phyloP scores from a whole-genome alignment of 2,888 invertebrate genomes.

The Nudaria mundana region DNA sequence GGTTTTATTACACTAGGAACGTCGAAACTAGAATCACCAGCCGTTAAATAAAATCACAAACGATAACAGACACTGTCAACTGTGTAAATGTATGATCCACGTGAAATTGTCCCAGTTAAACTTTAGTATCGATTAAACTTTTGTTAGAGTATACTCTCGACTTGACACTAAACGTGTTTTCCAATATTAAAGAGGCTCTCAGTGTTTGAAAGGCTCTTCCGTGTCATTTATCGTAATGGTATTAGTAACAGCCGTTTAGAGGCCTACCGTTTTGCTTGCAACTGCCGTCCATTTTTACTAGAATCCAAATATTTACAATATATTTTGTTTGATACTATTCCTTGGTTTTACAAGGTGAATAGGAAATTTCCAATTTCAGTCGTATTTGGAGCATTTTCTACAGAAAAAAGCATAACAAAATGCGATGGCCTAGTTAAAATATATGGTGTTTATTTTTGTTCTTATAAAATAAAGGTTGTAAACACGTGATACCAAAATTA shows the following conservation, averaged over 20 bases:
- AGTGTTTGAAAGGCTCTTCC: constrained; percentile 41
- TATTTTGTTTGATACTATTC: no score
- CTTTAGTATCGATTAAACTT: constrained; percentile 36
- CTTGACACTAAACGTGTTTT: constrained; percentile 36
- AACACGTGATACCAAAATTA: no score
- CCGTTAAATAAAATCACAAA: constrained; percentile 33
- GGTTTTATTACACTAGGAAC: constrained; percentile 29
- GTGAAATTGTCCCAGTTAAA: constrained; percentile 36
- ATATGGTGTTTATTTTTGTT: no score
- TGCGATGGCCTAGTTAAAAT: no score
- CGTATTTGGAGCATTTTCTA: no score
- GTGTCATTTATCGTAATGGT: constrained; percentile 56
- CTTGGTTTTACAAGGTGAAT: no score
- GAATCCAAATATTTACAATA: no score
- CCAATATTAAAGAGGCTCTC: constrained; percentile 33
- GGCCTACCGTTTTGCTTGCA: constrained; percentile 45
- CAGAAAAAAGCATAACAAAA: no score
- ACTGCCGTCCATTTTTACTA: constrained; percentile 40
- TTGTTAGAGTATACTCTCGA: no score
- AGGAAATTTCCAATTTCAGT: no score
- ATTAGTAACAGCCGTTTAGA: constrained; percentile 52
- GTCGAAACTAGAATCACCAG: constrained; percentile 17
- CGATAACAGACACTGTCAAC: constrained; percentile 29
- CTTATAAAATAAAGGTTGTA: no score
- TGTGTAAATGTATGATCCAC: constrained; percentile 33